Conservation (phyloP, 92 coral and sea anemone genomes). For the Metridium senile region DNA sequence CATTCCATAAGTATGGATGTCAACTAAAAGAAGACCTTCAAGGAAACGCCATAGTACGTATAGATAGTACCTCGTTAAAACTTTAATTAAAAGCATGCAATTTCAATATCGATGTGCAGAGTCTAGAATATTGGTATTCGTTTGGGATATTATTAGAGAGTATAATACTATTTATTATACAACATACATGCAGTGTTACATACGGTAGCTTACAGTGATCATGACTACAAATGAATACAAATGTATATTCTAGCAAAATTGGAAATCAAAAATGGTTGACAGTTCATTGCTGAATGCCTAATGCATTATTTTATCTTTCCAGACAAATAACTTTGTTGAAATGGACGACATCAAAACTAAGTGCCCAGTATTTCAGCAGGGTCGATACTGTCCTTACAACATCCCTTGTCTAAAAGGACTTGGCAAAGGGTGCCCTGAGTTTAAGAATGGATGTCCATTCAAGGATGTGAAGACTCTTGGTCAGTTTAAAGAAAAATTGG, state of each 20-base stretch:
- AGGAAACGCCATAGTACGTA: constrained; percentile 18
- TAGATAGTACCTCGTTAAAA: too few species aligned
- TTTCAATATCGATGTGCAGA: too few species aligned
- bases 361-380: constrained; percentile 33
- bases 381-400: constrained; percentile 28
- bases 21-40: constrained; percentile 2
- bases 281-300: neutral
- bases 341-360: constrained; percentile 17
- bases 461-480: constrained; percentile 31
- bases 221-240: neutral
- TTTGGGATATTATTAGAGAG: too few species aligned
- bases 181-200: neutral
- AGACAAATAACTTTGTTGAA: constrained; percentile 8
- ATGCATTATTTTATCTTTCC: neutral
- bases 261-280: neutral
- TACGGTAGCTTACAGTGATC: neutral
- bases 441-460: too few species aligned
- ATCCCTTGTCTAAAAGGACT: too few species aligned
- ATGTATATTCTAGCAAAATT: neutral
- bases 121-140: too few species aligned
- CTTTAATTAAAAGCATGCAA: too few species aligned
- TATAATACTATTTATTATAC: neutral
- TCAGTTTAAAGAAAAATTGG: constrained; percentile 30
- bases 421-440: too few species aligned
- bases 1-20: constrained; percentile 10